Evolutionary conservation across 2,113 vertebrate species (phyloP).

Genomic region (Mobula birostris): DNA sequence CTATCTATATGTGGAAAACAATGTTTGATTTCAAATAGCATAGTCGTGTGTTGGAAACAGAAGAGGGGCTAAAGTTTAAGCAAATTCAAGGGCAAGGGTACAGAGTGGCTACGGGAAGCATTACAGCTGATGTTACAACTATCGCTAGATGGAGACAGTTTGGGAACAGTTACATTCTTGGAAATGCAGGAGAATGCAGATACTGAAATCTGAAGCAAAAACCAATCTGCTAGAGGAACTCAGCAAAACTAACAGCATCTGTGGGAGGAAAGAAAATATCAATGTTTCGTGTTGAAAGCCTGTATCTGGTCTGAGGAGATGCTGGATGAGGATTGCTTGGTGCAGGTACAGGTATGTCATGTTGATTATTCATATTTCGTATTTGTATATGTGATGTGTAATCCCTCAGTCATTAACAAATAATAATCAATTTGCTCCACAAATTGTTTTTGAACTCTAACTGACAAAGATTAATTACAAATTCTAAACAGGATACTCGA

Average conservation of each 20-base stretch:
- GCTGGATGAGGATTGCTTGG: background rate
- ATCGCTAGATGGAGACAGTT: background rate
- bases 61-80: background rate
- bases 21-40: too few species aligned
- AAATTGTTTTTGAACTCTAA: too few species aligned
- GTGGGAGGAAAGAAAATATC: too few species aligned
- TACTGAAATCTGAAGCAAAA: too few species aligned
- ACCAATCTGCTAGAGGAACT: too few species aligned
- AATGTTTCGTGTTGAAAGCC: too few species aligned
- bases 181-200: too few species aligned
- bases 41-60: background rate
- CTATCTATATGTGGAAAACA: background rate
- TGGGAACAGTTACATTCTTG: background rate
- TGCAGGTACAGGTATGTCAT: background rate
- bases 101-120: background rate
- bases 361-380: background rate
- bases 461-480: too few species aligned
- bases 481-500: background rate
- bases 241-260: too few species aligned
- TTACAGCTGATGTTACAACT: background rate
- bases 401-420: background rate
- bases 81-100: background rate
- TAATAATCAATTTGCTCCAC: background rate
- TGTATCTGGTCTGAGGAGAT: too few species aligned
- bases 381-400: background rate